Conservation (phyloP, 2,888 invertebrate species). For the Brassicogethes aeneus region DNA sequence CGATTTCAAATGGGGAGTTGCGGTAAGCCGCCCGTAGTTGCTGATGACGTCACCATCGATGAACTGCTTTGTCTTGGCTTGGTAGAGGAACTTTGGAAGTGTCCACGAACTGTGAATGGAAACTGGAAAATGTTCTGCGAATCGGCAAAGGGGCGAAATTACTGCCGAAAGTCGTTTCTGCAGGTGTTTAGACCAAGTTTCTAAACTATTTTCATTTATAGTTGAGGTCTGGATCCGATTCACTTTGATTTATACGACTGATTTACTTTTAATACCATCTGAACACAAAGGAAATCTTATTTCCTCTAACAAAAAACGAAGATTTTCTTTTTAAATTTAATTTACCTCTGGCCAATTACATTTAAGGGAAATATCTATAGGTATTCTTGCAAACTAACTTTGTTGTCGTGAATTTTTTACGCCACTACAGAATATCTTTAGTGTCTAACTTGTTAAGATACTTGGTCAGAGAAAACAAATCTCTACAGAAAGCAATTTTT, state of each 20-base stretch:
- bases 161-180: background rate
- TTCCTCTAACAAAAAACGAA: no score
- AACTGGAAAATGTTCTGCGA: slow-evolving; percentile 11
- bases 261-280: no score
- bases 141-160: slow-evolving; percentile 13
- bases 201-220: background rate
- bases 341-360: no score
- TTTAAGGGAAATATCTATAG: no score
- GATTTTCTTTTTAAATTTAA: no score
- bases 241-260: no score
- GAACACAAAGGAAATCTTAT: no score
- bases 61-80: slow-evolving; percentile 15
- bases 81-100: slow-evolving; percentile 14
- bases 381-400: background rate
- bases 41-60: background rate
- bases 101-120: slow-evolving; percentile 15
- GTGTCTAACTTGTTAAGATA: background rate
- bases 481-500: background rate
- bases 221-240: no score
- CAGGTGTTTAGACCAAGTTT: background rate
- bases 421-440: background rate
- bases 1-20: no score
- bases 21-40: no score
- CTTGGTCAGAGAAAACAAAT: background rate
- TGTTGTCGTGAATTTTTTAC: background rate